These are phyloP conservation scores for Pocillopora meandrina DNA, from an alignment of 92 coral and sea anemone species.

Conservation along the genomic window DNA sequence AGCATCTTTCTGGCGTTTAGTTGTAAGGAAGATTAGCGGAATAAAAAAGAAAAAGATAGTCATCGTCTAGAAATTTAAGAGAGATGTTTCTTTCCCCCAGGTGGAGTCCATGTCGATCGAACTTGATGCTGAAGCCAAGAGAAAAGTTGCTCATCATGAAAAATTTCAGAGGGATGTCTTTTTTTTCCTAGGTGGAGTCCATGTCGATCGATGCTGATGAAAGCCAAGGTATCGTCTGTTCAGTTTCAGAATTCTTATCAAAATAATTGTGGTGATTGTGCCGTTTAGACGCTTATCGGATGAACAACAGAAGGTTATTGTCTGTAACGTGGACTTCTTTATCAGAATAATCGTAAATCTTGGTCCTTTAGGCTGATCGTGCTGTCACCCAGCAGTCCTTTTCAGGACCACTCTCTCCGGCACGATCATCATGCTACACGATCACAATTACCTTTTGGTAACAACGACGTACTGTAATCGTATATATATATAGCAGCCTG, in stretches of 20 bases:
- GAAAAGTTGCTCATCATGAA: constrained; percentile 77
- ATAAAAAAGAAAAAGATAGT: constrained; percentile 74
- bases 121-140: constrained; percentile 93
- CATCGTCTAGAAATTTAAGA: neutral
- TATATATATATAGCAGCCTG: too few relatives aligned
- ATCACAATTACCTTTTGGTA: too few relatives aligned
- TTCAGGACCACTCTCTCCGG: too few relatives aligned
- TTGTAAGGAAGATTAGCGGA: too few relatives aligned
- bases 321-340: too few relatives aligned
- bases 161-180: neutral
- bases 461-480: too few relatives aligned
- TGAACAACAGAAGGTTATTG: constrained; percentile 99
- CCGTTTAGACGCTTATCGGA: too few relatives aligned
- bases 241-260: too few relatives aligned
- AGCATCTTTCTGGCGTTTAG: too few relatives aligned
- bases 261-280: constrained; percentile 94
- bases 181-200: constrained; percentile 80
- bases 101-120: constrained; percentile 99
- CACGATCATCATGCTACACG: too few relatives aligned
- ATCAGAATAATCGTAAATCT: neutral
- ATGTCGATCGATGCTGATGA: constrained; percentile 99
- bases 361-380: too few relatives aligned
- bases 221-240: constrained; percentile 93
- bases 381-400: too few relatives aligned
- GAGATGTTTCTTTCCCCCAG: constrained; percentile 37